Evolutionary conservation across 1,140 invertebrate genomes (phyloP), one percentile per base, ranked within the genome.

Genomic region (Drosophila mojavensis): DNA sequence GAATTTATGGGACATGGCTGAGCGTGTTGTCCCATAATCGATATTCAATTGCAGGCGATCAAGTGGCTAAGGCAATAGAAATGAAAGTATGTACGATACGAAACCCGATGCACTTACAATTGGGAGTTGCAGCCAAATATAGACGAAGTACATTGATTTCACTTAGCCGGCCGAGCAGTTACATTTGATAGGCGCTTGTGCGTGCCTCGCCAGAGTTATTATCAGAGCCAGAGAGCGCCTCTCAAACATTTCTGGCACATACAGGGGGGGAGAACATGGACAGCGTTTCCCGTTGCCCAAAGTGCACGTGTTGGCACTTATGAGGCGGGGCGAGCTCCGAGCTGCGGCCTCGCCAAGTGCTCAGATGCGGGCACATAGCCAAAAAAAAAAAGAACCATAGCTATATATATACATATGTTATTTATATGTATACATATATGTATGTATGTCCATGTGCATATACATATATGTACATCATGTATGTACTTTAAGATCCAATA

Each of bases 111-210:
- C 41, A 43, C 41, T n/a, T 43, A 43, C 4, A 39, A 24, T 24
- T 24, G 20, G 20, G 2, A 39, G 36, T 13, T 39, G 15, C 43
- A 47, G 43, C 43, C 43, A 47, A 47, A 47, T 47, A 47, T 47
- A 47, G 43, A 47, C 43, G 15, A 56, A 63, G 59, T 75, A 55
- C 81, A 84, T 77, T 77, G 81, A 83, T 83, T 83, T 83, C 80
- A 83, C 81, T 84, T 73, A 62, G 39, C 15, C 41, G 20, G 45
- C 33, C 33, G 7, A n/a, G 2, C 50, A 30, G n/a, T 53, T 60
- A 62, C 47, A 45, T 45, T 45, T 5, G 28, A 30, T 30, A 30
- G 28, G 28, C 28, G 28, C 28, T 30, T 30, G 43, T 47, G 43
- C 43, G 43, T 47, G 43, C 47, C 26, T 28, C 53, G 53, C 48